A percentile compares a stretch with the other conserved stretches of the same genome.
Conservation (phyloP, 1,140 invertebrate species). For the Lepidurus apus region DNA sequence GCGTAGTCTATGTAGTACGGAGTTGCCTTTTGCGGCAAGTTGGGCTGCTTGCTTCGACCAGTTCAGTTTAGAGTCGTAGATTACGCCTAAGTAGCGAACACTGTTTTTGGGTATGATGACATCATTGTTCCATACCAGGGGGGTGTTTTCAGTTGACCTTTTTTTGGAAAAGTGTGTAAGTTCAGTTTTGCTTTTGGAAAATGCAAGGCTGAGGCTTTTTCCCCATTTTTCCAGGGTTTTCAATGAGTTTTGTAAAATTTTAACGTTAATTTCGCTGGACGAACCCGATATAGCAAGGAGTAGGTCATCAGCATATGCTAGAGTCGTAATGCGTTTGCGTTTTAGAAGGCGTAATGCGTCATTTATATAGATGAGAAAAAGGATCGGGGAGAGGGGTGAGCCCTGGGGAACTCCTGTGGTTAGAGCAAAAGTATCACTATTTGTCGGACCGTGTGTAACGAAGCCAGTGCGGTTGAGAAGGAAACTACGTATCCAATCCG, state of each 20-base stretch:
- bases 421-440: not conserved
- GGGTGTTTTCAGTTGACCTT: not conserved
- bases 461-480: not conserved
- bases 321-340: not conserved
- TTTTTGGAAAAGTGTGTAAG: not conserved
- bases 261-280: not conserved
- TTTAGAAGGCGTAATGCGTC: not conserved
- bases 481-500: not conserved
- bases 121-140: not conserved
- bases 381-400: constrained; percentile 20
- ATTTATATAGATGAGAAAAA: not conserved
- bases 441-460: not conserved
- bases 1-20: too few species aligned
- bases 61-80: too few species aligned
- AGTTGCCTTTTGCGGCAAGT: too few species aligned
- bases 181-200: not conserved
- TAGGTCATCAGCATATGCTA: not conserved
- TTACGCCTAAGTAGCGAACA: too few species aligned
- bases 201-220: not conserved
- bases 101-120: too few species aligned
- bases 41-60: too few species aligned
- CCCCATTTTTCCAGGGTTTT: constrained; percentile 11
- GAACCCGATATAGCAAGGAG: not conserved
- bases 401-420: not conserved
- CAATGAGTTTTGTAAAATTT: not conserved